Conservation (phyloP, 2,113 vertebrate species). For the Plotosus lineatus region DNA sequence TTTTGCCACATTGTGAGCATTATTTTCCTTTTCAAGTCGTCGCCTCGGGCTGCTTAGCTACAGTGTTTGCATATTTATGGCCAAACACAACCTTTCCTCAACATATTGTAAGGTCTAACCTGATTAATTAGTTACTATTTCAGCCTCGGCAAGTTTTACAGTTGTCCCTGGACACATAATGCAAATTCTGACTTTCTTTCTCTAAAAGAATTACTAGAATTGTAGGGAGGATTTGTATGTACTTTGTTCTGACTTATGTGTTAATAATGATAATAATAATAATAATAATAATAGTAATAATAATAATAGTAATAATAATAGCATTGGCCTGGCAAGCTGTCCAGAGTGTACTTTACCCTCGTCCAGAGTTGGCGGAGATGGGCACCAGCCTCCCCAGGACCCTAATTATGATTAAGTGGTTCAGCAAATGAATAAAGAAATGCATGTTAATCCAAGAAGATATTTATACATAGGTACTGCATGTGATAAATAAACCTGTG, state of each 20-base stretch:
- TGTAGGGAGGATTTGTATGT: neutral
- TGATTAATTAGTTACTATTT: slow-evolving; percentile 31
- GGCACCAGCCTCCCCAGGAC: too few relatives aligned
- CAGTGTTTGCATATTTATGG: slow-evolving; percentile 14
- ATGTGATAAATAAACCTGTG: neutral
- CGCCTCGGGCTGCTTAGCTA: slow-evolving; percentile 17
- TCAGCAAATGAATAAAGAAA: too few relatives aligned
- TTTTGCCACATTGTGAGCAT: neutral
- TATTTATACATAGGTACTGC: neutral
- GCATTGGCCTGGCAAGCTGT: too few relatives aligned
- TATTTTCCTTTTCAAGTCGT: neutral
- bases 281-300: too few relatives aligned
- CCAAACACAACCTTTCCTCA: slow-evolving; percentile 11
- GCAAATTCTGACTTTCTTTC: neutral
- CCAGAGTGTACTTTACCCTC: too few relatives aligned
- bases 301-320: too few relatives aligned
- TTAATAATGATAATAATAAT: neutral
- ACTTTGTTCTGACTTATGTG: neutral
- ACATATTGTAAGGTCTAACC: slow-evolving; percentile 31
- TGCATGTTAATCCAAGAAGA: too few relatives aligned
- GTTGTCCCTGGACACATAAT: neutral
- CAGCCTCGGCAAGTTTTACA: neutral
- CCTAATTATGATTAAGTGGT: too few relatives aligned
- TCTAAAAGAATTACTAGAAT: neutral
- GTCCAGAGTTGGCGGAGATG: too few relatives aligned